Percentiles rank a stretch among this genome's conserved stretches.
phyloP scores from a whole-genome alignment of 2,113 vertebrate genomes.

The Barnardius zonarius region DNA sequence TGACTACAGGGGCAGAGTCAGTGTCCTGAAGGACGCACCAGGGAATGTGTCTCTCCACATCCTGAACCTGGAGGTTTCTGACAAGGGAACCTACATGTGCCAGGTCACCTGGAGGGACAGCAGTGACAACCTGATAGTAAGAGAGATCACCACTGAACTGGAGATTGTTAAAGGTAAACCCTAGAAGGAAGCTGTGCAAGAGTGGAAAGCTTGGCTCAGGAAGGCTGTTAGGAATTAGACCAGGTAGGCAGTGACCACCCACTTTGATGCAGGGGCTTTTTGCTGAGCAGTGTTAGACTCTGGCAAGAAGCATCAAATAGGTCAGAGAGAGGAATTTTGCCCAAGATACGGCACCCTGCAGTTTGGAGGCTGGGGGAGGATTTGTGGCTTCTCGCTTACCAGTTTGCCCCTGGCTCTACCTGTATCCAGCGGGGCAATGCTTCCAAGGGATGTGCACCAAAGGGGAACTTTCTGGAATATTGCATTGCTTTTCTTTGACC shows the following conservation, averaged over 20 bases:
- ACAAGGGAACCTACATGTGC: slow-evolving; percentile 66
- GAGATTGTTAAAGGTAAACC: slow-evolving; percentile 55
- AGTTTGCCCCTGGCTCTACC: rapidly evolving
- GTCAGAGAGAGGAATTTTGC: neutral
- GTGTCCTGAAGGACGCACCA: neutral
- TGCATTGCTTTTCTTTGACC: neutral
- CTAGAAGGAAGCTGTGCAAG: rapidly evolving
- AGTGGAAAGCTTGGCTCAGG: neutral
- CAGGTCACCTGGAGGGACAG: slow-evolving; percentile 60
- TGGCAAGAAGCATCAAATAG: rapidly evolving
- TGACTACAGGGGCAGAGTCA: slow-evolving; percentile 46
- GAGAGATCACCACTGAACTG: neutral
- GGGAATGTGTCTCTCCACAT: slow-evolving; percentile 71
- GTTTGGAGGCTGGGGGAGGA: rapidly evolving
- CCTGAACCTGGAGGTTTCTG: slow-evolving; percentile 56
- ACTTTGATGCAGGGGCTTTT: rapidly evolving
- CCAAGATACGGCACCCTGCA: rapidly evolving
- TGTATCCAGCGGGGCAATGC: rapidly evolving
- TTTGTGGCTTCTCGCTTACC: neutral
- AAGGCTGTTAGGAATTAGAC: neutral
- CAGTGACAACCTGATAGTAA: slow-evolving; percentile 34
- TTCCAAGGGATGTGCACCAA: rapidly evolving
- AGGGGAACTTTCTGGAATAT: neutral
- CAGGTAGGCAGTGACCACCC: too few relatives aligned
- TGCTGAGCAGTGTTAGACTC: neutral